Percentiles rank a stretch among this genome's conserved stretches.
phyloP scores from a whole-genome alignment of 1,140 invertebrate species.

The Acarapis woodi region DNA sequence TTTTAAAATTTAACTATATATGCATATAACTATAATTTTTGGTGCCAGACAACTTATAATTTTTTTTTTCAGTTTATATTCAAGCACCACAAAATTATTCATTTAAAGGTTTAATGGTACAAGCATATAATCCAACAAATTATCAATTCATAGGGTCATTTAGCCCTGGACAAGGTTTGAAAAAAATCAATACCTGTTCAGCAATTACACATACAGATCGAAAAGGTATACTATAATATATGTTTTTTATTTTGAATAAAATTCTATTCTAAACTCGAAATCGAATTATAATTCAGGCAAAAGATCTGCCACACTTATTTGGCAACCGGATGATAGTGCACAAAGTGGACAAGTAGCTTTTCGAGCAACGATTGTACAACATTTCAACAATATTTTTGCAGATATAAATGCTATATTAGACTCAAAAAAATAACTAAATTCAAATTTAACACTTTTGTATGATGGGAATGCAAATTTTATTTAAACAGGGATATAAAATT shows the following conservation, averaged over 20 bases:
- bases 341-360: constrained; percentile 1
- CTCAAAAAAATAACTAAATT: too few species aligned
- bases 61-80: constrained; percentile 2
- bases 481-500: too few species aligned
- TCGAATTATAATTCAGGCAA: constrained; percentile 30
- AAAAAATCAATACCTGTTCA: constrained; percentile 39
- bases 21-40: too few species aligned
- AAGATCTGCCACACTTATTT: constrained; percentile 32
- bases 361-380: constrained; percentile 9
- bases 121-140: constrained; percentile 9
- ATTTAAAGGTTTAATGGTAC: constrained; percentile 11
- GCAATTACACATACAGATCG: constrained; percentile 44
- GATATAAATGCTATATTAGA: constrained; percentile 1
- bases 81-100: constrained; percentile 3
- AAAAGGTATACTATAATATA: constrained; percentile 24
- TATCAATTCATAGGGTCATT: constrained; percentile 30
- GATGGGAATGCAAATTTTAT: too few species aligned
- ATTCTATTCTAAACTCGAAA: not conserved
- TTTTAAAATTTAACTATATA: constrained; percentile 1
- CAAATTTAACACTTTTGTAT: too few species aligned
- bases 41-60: not conserved
- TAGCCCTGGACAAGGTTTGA: constrained; percentile 34
- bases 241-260: not conserved
- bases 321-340: constrained; percentile 28
- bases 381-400: constrained; percentile 10